Percentiles rank a stretch among this genome's conserved stretches.
phyloP scores from a whole-genome alignment of 2,888 invertebrate genomes.

The Lordiphosa andalusiaca region DNA sequence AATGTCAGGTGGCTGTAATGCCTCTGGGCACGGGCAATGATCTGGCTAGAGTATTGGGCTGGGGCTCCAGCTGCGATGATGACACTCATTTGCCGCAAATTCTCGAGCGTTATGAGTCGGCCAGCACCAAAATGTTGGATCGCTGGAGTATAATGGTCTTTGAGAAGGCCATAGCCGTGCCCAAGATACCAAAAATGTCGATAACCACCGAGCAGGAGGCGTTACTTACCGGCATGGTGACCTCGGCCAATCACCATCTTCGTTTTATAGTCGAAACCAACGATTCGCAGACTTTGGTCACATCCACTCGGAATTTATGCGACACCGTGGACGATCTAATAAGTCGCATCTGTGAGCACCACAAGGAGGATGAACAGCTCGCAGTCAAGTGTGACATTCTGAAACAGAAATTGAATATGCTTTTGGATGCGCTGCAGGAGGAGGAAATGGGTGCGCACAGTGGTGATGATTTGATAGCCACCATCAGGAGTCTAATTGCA shows the following conservation, averaged over 20 bases:
- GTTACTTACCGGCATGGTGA: conserved; percentile 85
- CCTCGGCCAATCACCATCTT: conserved; percentile 88
- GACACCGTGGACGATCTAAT: conserved; percentile 90
- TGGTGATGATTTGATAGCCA: conserved; percentile 77
- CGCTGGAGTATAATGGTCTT: conserved; percentile 98
- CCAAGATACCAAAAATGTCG: conserved; percentile 81
- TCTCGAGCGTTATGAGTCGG: conserved; percentile 95
- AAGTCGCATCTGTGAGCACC: conserved; percentile 83
- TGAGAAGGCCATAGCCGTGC: conserved; percentile 86
- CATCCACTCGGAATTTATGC: conserved; percentile 88
- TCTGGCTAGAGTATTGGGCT: conserved; percentile 95
- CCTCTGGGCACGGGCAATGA: conserved; percentile 98
- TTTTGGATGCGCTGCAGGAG: conserved; percentile 87
- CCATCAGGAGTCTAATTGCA: conserved; percentile 73
- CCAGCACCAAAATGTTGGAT: conserved; percentile 98
- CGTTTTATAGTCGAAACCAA: conserved; percentile 92
- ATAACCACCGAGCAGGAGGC: conserved; percentile 82
- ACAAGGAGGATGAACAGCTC: conserved; percentile 84
- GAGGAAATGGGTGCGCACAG: conserved; percentile 82
- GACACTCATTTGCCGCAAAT: conserved; percentile 95
- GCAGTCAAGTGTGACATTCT: conserved; percentile 86
- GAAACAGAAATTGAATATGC: conserved; percentile 86
- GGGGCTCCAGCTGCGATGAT: conserved; percentile 98
- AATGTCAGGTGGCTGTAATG: conserved; percentile 96
- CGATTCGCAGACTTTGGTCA: conserved; percentile 86